Evolutionary conservation across 2,888 invertebrate genomes (phyloP), one percentile per base, ranked within the genome.

Genomic region (Noctuana brunneofusca): DNA sequence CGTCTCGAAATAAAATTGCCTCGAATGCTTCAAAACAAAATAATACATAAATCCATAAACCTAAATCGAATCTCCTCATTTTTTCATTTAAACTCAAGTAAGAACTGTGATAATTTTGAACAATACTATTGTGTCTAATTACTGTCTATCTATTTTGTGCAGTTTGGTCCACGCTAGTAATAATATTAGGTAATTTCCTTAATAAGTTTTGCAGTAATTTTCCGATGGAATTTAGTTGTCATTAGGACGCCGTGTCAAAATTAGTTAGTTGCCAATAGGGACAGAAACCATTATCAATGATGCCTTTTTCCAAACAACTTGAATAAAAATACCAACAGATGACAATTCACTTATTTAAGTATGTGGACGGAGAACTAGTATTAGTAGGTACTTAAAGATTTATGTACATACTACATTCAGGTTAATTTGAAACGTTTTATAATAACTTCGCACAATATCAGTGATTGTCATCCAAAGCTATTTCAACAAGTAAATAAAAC

Each of bases 1-100:
- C 27, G 32, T 20, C 63, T 35, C 20, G 38, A 38, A 46, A 54
- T 62, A 46, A 38, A 60, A 48, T 62, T 50, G 63, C 27, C 56
- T 56, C 56, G 41, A 43, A 52, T 41, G 50, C 63, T 43, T 62
- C 27, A 38, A 41, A 60, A 46, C 38, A 53, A 48, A 38, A 18
- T 35, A 22, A 38, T 20, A 24, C 8, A 9, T 53, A 53, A 54
- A 22, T 6, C 22, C 16, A 30, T 8, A 27, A 30, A 11, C 2
- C 12, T n/a, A 49, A 8, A 24, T n/a, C 16, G 2, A 22, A 22
- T 22, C 8, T n/a, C 4, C 20, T 22, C 0, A 20, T 46, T 2
- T 20, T 20, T 46, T 11, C 2, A 20, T 46, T 46, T 20, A 9
- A 11, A 46, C 11, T 11, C n/a, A n/a, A n/a, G n/a, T 41, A 16